Evolutionary conservation across 92 coral and sea anemone genomes (phyloP).

Genomic region (Siderastrea siderea): DNA sequence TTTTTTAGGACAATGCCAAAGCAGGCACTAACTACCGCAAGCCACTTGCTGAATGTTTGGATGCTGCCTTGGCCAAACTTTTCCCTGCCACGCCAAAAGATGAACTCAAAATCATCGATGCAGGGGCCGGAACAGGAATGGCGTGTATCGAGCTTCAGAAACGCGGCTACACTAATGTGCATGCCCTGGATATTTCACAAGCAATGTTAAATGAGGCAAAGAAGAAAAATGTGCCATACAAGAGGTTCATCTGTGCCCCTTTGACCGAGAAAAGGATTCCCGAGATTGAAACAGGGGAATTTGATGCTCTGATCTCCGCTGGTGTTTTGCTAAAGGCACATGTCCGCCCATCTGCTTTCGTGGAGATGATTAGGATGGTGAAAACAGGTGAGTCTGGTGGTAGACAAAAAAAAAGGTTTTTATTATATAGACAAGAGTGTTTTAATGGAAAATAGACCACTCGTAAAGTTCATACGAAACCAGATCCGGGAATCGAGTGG

Average conservation of each 20-base stretch:
- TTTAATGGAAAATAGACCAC: no score
- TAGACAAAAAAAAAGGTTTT: no score
- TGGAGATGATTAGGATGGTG: conserved; percentile 5
- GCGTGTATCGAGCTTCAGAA: conserved; percentile 45
- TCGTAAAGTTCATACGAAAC: no score
- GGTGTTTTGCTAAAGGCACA: background rate
- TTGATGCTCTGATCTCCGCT: background rate
- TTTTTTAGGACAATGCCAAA: conserved; percentile 12
- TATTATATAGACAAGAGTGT: no score
- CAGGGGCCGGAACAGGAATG: background rate
- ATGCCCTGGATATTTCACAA: no score
- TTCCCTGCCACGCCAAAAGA: background rate
- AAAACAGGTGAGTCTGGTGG: background rate
- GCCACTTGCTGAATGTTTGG: conserved; percentile 16
- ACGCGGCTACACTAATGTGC: conserved; percentile 49
- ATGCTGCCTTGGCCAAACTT: conserved; percentile 19
- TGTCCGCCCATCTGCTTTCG: background rate
- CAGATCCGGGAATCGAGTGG: no score
- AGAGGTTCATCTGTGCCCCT: conserved; percentile 38
- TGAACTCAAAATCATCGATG: no score
- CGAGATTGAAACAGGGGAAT: no score
- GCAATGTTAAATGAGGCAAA: no score
- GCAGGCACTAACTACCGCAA: conserved; percentile 36
- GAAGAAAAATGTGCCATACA: no score
- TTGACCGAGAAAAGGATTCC: conserved; percentile 17